A percentile compares a stretch with the other conserved stretches of the same genome.
Evolutionary conservation across 2,888 invertebrate genomes (phyloP).

Genomic region (Leptothorax acervorum): DNA sequence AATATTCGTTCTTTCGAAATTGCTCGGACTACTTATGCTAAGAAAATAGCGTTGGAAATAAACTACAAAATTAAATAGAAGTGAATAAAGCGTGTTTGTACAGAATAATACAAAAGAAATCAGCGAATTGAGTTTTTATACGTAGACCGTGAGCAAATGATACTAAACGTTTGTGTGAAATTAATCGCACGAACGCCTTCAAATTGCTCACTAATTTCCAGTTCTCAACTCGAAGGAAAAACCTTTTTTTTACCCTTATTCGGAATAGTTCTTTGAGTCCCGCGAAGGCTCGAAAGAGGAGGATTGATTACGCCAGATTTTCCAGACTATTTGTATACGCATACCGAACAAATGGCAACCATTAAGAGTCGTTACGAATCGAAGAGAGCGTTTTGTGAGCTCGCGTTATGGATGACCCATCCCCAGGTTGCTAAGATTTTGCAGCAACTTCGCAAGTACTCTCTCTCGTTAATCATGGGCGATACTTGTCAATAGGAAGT

Average conservation of each 20-base stretch:
- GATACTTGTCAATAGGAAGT: constrained; percentile 53
- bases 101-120: constrained; percentile 3
- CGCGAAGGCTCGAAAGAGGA: not conserved
- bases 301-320: constrained; percentile 25
- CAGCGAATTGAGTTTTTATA: not conserved
- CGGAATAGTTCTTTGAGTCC: not conserved
- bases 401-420: constrained; percentile 29
- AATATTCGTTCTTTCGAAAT: constrained; percentile 6
- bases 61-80: constrained; percentile 19
- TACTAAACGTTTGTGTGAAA: not conserved
- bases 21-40: not conserved
- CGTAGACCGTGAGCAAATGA: not conserved
- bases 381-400: constrained; percentile 29
- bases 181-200: not conserved
- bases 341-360: constrained; percentile 42
- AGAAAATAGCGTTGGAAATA: not conserved
- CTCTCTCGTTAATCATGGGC: constrained; percentile 46
- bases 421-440: constrained; percentile 25
- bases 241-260: constrained; percentile 15
- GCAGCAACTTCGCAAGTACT: constrained; percentile 35
- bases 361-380: constrained; percentile 47
- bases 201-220: constrained; percentile 24
- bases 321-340: constrained; percentile 38
- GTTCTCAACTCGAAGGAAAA: constrained; percentile 13
- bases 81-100: not conserved